Evolutionary conservation across 1,140 invertebrate genomes (phyloP).

Genomic region (Cydia strobilella): DNA sequence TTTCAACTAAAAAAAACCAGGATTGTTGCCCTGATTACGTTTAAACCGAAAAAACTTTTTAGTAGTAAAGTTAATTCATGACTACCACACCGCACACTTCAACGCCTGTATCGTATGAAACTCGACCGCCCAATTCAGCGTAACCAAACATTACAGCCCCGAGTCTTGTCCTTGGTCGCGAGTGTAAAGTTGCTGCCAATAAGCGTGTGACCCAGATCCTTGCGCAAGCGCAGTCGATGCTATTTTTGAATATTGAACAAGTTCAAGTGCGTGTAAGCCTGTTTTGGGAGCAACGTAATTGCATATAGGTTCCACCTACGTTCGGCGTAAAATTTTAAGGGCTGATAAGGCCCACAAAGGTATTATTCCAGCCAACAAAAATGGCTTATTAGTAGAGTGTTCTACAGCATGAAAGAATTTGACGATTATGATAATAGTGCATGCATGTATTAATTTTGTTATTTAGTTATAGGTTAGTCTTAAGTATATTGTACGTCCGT

Average conservation of each 20-base stretch:
- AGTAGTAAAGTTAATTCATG: neutral
- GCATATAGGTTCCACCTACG: neutral
- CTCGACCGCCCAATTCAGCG: neutral
- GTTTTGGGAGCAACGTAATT: constrained; percentile 2
- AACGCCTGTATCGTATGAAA: neutral
- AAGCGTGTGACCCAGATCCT: constrained; percentile 69
- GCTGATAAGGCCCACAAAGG: too few species aligned
- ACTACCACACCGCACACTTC: neutral
- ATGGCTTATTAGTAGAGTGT: too few species aligned
- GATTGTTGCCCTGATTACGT: too few species aligned
- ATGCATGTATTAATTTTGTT: too few species aligned
- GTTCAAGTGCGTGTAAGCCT: constrained; percentile 50
- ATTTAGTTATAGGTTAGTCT: too few species aligned
- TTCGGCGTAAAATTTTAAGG: too few species aligned
- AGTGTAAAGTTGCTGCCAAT: constrained; percentile 60
- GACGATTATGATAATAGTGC: too few species aligned
- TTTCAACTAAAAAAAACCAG: too few species aligned
- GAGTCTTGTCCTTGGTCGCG: constrained; percentile 54
- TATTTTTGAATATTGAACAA: constrained; percentile 65
- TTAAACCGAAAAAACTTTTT: too few species aligned
- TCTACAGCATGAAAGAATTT: too few species aligned
- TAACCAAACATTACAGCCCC: constrained; percentile 24
- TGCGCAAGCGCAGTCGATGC: constrained; percentile 44
- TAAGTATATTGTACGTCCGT: too few species aligned
- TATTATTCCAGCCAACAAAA: too few species aligned